Evolutionary conservation across 2,797 vertebrate genomes (phyloP).

Genomic region (Betta splendens): DNA sequence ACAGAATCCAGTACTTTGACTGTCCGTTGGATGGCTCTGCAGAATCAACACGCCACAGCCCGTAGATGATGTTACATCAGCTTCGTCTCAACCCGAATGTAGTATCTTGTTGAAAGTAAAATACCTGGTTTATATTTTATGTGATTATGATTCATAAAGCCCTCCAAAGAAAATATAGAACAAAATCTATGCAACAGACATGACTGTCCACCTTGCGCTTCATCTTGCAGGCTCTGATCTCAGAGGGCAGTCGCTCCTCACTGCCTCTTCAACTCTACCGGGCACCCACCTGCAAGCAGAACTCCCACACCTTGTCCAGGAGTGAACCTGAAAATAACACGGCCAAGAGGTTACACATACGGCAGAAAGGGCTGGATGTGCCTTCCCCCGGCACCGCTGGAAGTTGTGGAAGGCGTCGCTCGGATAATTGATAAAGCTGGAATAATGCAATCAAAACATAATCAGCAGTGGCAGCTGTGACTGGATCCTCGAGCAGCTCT

Average conservation of each 20-base stretch:
- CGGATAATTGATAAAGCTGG: conserved; percentile 4
- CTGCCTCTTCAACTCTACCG: conserved; percentile 68
- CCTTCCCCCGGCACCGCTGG: conserved; percentile 20
- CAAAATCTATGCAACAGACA: conserved; percentile 34
- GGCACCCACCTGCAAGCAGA: conserved; percentile 61
- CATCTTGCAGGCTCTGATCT: conserved; percentile 49
- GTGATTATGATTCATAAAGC: background rate
- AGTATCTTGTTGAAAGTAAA: background rate
- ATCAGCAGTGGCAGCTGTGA: conserved; percentile 1
- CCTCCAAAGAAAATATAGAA: background rate
- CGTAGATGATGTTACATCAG: background rate
- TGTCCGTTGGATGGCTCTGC: conserved; percentile 12
- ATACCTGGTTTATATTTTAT: conserved; percentile 2
- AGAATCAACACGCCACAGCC: conserved; percentile 18
- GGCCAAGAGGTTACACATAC: conserved; percentile 49
- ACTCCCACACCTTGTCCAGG: conserved; percentile 72
- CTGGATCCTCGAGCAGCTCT: background rate
- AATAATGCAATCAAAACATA: conserved; percentile 12
- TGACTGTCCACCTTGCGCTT: conserved; percentile 28
- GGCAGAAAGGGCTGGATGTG: conserved; percentile 37
- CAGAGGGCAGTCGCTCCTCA: conserved; percentile 58
- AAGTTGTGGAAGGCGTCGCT: conserved; percentile 6
- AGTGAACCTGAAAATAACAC: conserved; percentile 66
- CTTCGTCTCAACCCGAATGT: background rate
- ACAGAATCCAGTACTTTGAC: conserved; percentile 4